Conservation (phyloP, 1,140 invertebrate genomes). For the Gyrodactylus bullatarudis region DNA sequence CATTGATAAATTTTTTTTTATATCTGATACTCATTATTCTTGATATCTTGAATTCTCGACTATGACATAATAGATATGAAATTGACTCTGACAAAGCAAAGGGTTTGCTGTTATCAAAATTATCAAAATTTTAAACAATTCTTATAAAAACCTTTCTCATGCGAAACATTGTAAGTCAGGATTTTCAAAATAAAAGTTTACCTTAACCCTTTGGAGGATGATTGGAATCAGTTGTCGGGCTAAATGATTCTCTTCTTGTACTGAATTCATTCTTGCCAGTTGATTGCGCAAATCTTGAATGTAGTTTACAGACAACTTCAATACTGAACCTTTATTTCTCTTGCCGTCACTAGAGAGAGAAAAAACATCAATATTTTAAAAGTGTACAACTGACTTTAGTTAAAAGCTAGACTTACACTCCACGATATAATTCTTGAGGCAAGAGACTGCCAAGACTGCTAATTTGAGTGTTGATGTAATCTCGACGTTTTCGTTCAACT, state of each 20-base stretch:
- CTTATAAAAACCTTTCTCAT: too few species aligned
- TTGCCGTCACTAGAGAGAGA: not conserved
- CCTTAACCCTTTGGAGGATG: not conserved
- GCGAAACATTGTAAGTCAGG: not conserved
- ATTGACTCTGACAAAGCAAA: too few species aligned
- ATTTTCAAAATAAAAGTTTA: not conserved
- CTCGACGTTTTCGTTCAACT: conserved; percentile 5
- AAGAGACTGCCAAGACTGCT: not conserved
- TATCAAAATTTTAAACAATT: too few species aligned
- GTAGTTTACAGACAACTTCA: conserved; percentile 2
- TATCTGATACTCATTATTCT: not conserved
- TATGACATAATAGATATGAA: not conserved
- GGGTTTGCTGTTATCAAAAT: too few species aligned
- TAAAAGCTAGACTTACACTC: not conserved
- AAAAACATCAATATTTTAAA: not conserved
- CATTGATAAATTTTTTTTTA: not conserved
- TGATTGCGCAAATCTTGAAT: conserved; percentile 3
- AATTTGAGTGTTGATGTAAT: conserved; percentile 3
- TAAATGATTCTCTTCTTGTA: not conserved
- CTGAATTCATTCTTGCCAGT: not conserved
- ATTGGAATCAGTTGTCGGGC: not conserved
- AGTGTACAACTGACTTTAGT: not conserved
- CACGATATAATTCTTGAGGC: not conserved
- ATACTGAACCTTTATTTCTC: conserved; percentile 1
- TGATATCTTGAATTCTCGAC: not conserved